These are phyloP conservation scores for Idaea straminata DNA, from an alignment of 2,888 invertebrate species.

Conservation along the genomic window DNA sequence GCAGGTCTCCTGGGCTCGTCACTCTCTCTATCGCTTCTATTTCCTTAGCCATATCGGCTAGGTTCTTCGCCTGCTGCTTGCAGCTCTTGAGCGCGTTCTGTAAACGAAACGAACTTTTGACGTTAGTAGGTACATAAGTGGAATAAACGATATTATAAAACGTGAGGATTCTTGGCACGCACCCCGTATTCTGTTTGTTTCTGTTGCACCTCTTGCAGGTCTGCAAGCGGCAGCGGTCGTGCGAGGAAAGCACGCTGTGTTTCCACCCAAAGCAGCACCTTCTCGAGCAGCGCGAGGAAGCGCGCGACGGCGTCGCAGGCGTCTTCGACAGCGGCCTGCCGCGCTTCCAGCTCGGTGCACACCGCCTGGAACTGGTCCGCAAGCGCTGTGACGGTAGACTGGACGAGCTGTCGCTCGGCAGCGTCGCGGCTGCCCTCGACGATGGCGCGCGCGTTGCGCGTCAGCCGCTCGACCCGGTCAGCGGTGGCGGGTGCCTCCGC, in stretches of 20 bases:
- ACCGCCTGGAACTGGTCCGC: conserved; percentile 90
- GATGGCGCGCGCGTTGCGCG: conserved; percentile 88
- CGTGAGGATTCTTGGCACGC: conserved; percentile 33
- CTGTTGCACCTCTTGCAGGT: conserved; percentile 89
- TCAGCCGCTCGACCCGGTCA: conserved; percentile 88
- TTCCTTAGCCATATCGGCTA: conserved; percentile 95
- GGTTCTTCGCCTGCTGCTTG: conserved; percentile 91
- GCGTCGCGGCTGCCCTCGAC: conserved; percentile 89
- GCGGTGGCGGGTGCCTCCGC: conserved; percentile 85
- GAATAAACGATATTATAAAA: not conserved
- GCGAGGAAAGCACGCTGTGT: conserved; percentile 90
- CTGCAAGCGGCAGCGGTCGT: conserved; percentile 88
- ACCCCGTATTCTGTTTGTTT: conserved; percentile 93
- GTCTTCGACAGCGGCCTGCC: conserved; percentile 90
- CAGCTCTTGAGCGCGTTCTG: conserved; percentile 93
- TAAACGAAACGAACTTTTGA: conserved; percentile 36
- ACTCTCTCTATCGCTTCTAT: conserved; percentile 91
- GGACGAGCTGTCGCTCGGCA: conserved; percentile 87
- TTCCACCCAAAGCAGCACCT: conserved; percentile 90
- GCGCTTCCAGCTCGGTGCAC: conserved; percentile 89
- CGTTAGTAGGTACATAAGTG: not conserved
- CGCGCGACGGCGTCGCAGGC: conserved; percentile 93
- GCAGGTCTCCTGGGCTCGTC: conserved; percentile 91
- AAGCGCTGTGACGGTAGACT: conserved; percentile 86
- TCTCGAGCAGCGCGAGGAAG: conserved; percentile 90